phyloP scores from a whole-genome alignment of 2,797 vertebrate species.

The Adelosebastes latens region DNA sequence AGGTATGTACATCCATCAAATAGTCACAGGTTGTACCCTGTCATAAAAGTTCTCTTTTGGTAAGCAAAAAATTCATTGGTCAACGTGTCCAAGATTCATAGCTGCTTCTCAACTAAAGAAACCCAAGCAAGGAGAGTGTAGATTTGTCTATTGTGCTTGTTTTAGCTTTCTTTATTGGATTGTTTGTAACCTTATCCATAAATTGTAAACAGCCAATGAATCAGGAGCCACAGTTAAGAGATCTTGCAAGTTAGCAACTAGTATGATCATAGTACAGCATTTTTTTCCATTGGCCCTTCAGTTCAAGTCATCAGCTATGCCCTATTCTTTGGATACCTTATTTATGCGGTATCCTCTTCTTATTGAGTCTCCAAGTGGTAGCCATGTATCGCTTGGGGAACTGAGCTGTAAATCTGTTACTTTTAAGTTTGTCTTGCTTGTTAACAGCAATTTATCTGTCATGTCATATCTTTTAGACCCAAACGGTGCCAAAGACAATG shows the following conservation, averaged over 20 bases:
- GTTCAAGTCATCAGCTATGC: neutral
- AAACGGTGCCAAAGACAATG: neutral
- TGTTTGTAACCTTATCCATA: neutral
- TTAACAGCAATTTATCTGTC: neutral
- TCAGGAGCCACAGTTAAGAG: neutral
- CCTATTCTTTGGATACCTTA: neutral
- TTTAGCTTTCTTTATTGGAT: neutral
- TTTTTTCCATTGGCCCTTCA: neutral
- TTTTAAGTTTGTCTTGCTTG: neutral
- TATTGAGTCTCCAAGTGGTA: neutral
- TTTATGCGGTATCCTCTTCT: neutral
- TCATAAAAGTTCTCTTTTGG: neutral
- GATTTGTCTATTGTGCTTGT: neutral
- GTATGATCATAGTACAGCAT: neutral
- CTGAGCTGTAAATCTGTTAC: neutral
- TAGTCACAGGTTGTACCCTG: neutral
- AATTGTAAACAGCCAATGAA: neutral
- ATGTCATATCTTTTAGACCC: slow-evolving; percentile 10
- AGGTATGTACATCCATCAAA: neutral
- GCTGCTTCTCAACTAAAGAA: neutral
- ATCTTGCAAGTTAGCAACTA: neutral
- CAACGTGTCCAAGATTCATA: neutral
- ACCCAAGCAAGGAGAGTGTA: neutral
- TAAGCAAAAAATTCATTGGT: neutral
- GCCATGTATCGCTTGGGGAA: neutral